These are phyloP conservation scores for Eurois occulta DNA, from an alignment of 2,888 invertebrate genomes.

Conservation along the genomic window DNA sequence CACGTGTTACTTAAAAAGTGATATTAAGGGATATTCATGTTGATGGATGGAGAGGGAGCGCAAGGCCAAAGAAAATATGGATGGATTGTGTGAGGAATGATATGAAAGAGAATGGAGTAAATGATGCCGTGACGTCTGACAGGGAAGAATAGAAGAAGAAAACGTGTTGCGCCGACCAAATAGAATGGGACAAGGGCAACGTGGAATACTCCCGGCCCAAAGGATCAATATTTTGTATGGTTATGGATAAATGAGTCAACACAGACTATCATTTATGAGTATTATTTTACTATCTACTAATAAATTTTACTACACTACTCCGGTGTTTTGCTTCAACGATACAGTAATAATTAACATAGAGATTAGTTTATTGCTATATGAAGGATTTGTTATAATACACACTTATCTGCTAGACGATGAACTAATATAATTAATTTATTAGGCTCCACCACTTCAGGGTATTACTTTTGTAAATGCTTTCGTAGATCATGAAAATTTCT, in stretches of 20 bases:
- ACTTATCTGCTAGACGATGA: constrained; percentile 14
- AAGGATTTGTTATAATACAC: constrained; percentile 55
- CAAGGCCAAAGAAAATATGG: no score
- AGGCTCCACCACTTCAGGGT: not conserved
- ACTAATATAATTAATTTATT: constrained; percentile 37
- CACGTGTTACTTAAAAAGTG: no score
- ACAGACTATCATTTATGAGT: not conserved
- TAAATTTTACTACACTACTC: constrained; percentile 28
- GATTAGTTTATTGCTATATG: constrained; percentile 48
- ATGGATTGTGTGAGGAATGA: no score
- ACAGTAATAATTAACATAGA: constrained; percentile 36
- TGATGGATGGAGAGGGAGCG: no score
- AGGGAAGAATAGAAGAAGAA: no score
- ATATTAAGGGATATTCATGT: no score
- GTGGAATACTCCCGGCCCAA: no score
- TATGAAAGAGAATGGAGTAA: no score
- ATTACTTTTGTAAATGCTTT: not conserved
- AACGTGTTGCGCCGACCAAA: no score
- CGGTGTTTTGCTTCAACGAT: constrained; percentile 19
- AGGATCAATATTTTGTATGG: constrained; percentile 12
- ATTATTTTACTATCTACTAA: constrained; percentile 15
- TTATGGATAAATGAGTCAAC: not conserved
- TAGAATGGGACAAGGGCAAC: no score
- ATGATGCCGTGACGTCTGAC: no score
- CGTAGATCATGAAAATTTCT: constrained; percentile 38